A percentile compares a stretch with the other conserved stretches of the same genome.
phyloP scores from a whole-genome alignment of 2,797 vertebrate species.

The Nannoperca australis region DNA sequence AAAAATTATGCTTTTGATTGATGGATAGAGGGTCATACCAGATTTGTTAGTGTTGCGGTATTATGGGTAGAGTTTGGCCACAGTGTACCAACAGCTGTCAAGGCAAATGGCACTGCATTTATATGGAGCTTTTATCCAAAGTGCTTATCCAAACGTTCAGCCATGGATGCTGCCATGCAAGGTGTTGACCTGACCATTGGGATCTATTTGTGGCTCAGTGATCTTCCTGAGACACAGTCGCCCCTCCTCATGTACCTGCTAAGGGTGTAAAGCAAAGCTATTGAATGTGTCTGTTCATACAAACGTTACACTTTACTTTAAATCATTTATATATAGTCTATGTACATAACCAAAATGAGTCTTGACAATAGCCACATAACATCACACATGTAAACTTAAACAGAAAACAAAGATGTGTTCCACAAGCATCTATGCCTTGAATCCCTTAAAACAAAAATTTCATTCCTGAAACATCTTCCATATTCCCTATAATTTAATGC shows the following conservation, averaged over 20 bases:
- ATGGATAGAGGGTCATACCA: conserved; percentile 4
- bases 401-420: background rate
- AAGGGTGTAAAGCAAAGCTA: background rate
- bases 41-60: conserved; percentile 1
- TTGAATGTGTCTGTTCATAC: background rate
- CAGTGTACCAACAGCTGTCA: conserved; percentile 18
- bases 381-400: background rate
- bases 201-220: background rate
- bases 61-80: background rate
- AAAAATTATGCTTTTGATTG: conserved; percentile 3
- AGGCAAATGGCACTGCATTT: conserved; percentile 10
- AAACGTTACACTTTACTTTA: too few species aligned
- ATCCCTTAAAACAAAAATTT: conserved; percentile 7
- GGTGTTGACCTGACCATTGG: background rate
- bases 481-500: conserved; percentile 14
- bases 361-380: background rate
- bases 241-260: too few species aligned
- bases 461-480: conserved; percentile 13
- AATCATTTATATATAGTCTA: background rate
- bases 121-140: background rate
- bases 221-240: background rate
- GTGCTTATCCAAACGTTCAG: background rate
- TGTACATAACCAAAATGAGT: background rate
- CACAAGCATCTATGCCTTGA: background rate
- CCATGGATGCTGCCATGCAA: background rate